Base-by-base conservation (phyloP, 2,888 invertebrate genomes). In the Melitaea athalia region DNA sequence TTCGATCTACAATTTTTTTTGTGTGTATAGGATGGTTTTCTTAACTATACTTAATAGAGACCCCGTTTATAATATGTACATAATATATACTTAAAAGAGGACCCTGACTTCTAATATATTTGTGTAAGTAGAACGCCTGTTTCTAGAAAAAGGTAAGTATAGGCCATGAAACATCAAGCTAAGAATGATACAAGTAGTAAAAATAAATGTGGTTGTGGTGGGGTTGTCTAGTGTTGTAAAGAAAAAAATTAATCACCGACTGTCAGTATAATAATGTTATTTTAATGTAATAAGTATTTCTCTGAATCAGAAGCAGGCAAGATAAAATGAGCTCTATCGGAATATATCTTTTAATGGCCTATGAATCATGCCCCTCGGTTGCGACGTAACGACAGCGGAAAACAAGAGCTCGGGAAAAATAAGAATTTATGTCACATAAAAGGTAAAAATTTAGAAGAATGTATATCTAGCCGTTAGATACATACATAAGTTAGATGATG, bases 351-450 rank as follows among this genome's bases (percentile, higher is more conserved):
- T 72, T 69, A 72, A 70, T 72, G 72, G 74, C 38, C 66, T 63
- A 67, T 74, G 72, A 74, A 74, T 74, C 72, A 74, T 69, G 70
- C 70, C 64, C 63, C 52, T 47, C 59, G 64, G 31, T 65, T 72
- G 59, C 66, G 69, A 72, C 71, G 69, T 68, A 38, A 50, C 59
- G 49, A 63, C 64, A 42, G 59, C 67, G 65, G 64, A 59, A 63
- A 68, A 71, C 60, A 61, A 59, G 61, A 68, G 59, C 62, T 62
- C 31, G 67, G 52, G 24, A 24, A 45, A 53, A 69, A 59, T 59
- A 69, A 12, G 60, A 8, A 45, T 57, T 62, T 65, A 61, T 60
- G 45, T 61, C 49, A 60, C 49, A 31, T n/a, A 64, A 59, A 57
- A 49, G 14, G 17, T 45, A 45, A 17, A 63, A 38, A 53, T 55